Percentiles rank a stretch among this genome's conserved stretches.
Evolutionary conservation across 2,888 invertebrate species (phyloP).

Genomic region (Rotaria macrura): DNA sequence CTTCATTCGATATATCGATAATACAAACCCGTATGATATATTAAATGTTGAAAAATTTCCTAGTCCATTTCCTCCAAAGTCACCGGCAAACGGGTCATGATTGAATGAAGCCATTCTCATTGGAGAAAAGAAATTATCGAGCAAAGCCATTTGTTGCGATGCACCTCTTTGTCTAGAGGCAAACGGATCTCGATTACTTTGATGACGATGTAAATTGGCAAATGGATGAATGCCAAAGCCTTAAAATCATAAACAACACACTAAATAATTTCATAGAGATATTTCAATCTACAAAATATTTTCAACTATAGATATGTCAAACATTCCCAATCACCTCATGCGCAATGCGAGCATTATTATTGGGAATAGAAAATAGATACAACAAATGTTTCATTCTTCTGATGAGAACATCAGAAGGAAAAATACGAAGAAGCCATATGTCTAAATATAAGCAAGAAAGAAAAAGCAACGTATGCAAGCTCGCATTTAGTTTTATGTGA

Average conservation of each 20-base stretch:
- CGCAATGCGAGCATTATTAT: background rate
- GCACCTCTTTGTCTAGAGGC: background rate
- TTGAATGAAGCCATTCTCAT: constrained; percentile 1
- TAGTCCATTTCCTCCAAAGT: background rate
- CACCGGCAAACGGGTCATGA: background rate
- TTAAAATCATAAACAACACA: background rate
- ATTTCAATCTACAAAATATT: background rate
- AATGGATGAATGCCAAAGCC: constrained; percentile 18
- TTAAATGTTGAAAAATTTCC: constrained; percentile 4
- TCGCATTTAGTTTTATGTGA: background rate
- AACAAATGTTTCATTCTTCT: background rate
- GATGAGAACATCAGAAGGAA: background rate
- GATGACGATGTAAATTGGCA: background rate
- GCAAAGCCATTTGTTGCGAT: background rate
- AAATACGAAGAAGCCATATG: background rate
- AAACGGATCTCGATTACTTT: background rate
- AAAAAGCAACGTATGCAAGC: background rate
- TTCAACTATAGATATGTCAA: background rate
- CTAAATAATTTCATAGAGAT: background rate
- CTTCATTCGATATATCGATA: no score
- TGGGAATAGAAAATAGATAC: background rate
- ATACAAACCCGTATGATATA: background rate
- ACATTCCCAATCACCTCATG: background rate
- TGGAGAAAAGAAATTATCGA: constrained; percentile 16
- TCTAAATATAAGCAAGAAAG: background rate